Conservation (phyloP, 2,797 vertebrate species). For the Echiichthys vipera region DNA sequence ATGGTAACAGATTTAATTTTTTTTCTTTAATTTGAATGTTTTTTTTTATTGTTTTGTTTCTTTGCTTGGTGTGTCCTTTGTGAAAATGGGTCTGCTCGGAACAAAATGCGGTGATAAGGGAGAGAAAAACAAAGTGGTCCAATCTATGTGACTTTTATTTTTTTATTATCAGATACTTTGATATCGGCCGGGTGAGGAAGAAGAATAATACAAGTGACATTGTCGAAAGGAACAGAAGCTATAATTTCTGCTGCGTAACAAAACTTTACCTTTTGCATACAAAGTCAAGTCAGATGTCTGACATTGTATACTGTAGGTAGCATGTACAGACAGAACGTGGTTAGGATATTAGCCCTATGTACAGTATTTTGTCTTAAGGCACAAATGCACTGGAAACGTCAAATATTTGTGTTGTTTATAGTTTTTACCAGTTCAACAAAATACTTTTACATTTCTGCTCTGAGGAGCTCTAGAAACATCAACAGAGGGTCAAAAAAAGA, state of each 20-base stretch:
- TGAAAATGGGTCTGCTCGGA: slow-evolving; percentile 31
- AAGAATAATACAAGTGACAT: slow-evolving; percentile 36
- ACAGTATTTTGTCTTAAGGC: slow-evolving; percentile 65
- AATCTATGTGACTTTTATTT: slow-evolving; percentile 64
- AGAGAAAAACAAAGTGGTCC: slow-evolving; percentile 55
- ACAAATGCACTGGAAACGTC: slow-evolving; percentile 71
- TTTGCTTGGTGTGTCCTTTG: slow-evolving; percentile 31
- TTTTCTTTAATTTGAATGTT: slow-evolving; percentile 41
- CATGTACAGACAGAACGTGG: slow-evolving; percentile 61
- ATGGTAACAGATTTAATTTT: slow-evolving; percentile 23
- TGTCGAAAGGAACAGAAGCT: slow-evolving; percentile 58
- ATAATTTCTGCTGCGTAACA: slow-evolving; percentile 50
- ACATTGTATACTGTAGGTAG: slow-evolving; percentile 55
- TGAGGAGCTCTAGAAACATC: background rate
- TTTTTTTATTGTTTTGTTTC: slow-evolving; percentile 21
- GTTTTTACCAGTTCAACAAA: background rate
- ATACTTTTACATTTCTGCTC: slow-evolving; percentile 21
- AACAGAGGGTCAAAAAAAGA: background rate
- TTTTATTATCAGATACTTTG: slow-evolving; percentile 59
- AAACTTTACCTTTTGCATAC: slow-evolving; percentile 51
- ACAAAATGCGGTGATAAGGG: slow-evolving; percentile 40
- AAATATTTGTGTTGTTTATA: slow-evolving; percentile 13
- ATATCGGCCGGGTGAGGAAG: slow-evolving; percentile 8
- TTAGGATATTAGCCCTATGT: slow-evolving; percentile 50
- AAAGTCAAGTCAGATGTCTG: slow-evolving; percentile 37